Evolutionary conservation across 2,888 invertebrate genomes (phyloP).

Genomic region (Lacanobia oleracea): DNA sequence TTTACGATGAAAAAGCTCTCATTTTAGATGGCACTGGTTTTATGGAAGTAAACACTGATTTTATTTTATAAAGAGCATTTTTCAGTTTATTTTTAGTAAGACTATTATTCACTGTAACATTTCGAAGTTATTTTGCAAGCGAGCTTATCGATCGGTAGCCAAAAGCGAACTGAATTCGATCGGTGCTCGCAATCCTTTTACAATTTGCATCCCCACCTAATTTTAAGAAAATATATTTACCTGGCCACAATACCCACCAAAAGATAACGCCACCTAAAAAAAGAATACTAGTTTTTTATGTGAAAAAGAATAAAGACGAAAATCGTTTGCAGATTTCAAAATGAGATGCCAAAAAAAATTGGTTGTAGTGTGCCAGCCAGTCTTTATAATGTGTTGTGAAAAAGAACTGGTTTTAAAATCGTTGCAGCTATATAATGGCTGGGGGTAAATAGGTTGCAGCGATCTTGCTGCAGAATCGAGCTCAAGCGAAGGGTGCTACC

Average conservation of each 20-base stretch:
- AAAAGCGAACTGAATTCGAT: constrained; percentile 61
- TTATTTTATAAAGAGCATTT: constrained; percentile 6
- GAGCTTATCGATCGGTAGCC: constrained; percentile 62
- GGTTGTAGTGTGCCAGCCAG: constrained; percentile 51
- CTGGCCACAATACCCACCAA: constrained; percentile 32
- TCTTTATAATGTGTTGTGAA: constrained; percentile 62
- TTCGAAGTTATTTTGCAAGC: constrained; percentile 41
- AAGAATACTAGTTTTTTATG: constrained; percentile 16
- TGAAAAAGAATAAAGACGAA: constrained; percentile 34
- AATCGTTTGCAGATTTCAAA: constrained; percentile 36
- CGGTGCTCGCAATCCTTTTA: constrained; percentile 56
- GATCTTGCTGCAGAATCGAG: constrained; percentile 80
- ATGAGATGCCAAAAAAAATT: constrained; percentile 25
- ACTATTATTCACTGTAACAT: constrained; percentile 38
- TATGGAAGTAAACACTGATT: constrained; percentile 1
- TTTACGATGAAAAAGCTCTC: not conserved
- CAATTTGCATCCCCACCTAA: constrained; percentile 67
- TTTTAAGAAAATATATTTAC: constrained; percentile 46
- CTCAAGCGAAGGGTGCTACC: constrained; percentile 83
- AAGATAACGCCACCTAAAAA: not conserved
- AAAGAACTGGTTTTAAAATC: constrained; percentile 62
- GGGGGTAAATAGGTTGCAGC: constrained; percentile 77
- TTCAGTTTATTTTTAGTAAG: not conserved
- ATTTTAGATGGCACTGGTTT: constrained; percentile 3
- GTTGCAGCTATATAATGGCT: constrained; percentile 61